Evolutionary conservation across 2,888 invertebrate genomes (phyloP), one percentile per base, ranked within the genome.

Genomic region (Dynastes maya): DNA sequence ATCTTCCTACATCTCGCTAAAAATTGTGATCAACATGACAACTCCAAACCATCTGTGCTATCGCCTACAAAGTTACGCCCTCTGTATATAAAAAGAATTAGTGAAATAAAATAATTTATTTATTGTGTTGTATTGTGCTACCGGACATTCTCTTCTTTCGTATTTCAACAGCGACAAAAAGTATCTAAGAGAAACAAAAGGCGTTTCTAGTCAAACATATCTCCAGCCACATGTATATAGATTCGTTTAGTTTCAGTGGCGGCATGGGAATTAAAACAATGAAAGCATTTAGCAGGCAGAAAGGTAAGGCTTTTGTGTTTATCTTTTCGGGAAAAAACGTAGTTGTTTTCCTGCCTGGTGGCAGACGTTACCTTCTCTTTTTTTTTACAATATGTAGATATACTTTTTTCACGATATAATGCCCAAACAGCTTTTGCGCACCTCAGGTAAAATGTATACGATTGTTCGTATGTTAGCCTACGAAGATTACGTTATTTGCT

Each of bases 261-360:
- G 94, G 94, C 91, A 95, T 95, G 95, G 95, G 95, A 94, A 94
- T 95, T 92, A 95, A 95, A 93, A 92, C 92, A 91, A 94, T 95
- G 94, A 95, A 95, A 92, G 94, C 95, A 91, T 94, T 94, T 91
- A 94, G 93, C 92, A 94, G 94, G 93, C 93, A 94, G 89, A 95
- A 94, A 94, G 94, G 94, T 95, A 91, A 91, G 90, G 82, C 13
- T 58, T 45, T 58, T 58, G 22, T 67, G 45, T 45, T 67, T 67
- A 67, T 45, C 45, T 67, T 22, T 37, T 45, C 16, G 51, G 53
- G 32, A 45, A 45, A 70, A 29, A 51, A 29, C 53, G 70, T 70
- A 11, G 27, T 70, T 70, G 70, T 70, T 70, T 70, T 51, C 53
- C 16, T 70, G 29, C 64, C 55, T 45, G 11, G 8, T 11, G 45